These are phyloP conservation scores for Frieseomelitta varia DNA, from an alignment of 1,140 invertebrate species.

Conservation along the genomic window DNA sequence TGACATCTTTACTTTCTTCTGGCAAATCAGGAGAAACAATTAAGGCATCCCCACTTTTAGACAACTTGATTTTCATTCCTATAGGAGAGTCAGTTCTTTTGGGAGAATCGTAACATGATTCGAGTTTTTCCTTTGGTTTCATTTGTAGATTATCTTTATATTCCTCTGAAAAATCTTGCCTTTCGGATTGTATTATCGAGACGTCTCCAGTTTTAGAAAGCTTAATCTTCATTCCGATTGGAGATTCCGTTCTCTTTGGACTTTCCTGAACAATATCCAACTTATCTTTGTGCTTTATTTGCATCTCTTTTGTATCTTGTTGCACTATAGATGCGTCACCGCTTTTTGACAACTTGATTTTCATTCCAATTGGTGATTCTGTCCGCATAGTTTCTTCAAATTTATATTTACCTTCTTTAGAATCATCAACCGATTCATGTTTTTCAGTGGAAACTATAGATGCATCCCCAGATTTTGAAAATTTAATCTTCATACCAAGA, in stretches of 20 bases:
- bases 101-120: conserved; percentile 62
- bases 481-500: conserved; percentile 79
- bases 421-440: conserved; percentile 62
- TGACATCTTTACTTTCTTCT: conserved; percentile 53
- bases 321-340: conserved; percentile 74
- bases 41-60: conserved; percentile 77
- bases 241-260: conserved; percentile 72
- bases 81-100: conserved; percentile 75
- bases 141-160: conserved; percentile 48
- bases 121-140: conserved; percentile 63
- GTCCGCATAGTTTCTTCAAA: conserved; percentile 70
- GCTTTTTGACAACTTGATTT: conserved; percentile 72
- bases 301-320: conserved; percentile 65
- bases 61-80: conserved; percentile 77
- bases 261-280: conserved; percentile 58
- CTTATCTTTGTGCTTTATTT: conserved; percentile 64
- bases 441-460: conserved; percentile 72
- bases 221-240: conserved; percentile 80
- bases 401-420: conserved; percentile 69
- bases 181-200: conserved; percentile 75
- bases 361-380: conserved; percentile 74
- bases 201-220: conserved; percentile 78
- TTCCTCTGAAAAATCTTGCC: conserved; percentile 48
- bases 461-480: conserved; percentile 75
- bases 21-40: conserved; percentile 73